Conservation (phyloP, 2,113 vertebrate species). For the Macquaria ambigua region DNA sequence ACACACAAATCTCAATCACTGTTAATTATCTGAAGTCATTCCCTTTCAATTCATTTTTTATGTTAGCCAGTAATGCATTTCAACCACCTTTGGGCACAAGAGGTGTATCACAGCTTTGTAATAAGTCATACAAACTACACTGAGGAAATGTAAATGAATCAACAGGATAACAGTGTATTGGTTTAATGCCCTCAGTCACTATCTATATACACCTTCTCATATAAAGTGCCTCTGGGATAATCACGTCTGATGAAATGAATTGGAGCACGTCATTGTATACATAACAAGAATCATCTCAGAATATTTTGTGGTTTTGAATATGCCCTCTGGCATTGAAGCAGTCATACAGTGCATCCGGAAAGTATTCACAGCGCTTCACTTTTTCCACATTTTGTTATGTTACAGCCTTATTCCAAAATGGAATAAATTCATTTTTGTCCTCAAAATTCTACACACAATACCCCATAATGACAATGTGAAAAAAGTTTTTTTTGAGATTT, state of each 20-base stretch:
- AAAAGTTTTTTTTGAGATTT: too few species aligned
- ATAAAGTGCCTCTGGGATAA: background rate
- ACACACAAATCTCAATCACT: background rate
- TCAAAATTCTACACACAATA: too few species aligned
- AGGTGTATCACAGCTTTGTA: background rate
- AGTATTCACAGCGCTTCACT: too few species aligned
- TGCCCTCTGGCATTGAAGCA: background rate
- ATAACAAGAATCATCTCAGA: background rate
- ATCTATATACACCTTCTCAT: background rate
- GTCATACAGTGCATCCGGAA: too few species aligned
- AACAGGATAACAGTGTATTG: background rate
- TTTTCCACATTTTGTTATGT: too few species aligned
- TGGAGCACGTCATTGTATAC: background rate
- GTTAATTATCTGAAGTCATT: background rate
- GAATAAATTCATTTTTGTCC: too few species aligned
- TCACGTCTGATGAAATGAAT: background rate
- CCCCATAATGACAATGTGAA: too few species aligned
- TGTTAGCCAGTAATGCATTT: background rate
- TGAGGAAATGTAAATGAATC: background rate
- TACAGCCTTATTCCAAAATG: too few species aligned
- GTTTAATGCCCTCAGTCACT: background rate
- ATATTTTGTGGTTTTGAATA: constrained; percentile 2
- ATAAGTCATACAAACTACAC: background rate
- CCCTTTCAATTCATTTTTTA: background rate
- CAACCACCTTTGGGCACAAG: background rate